Evolutionary conservation across 2,888 invertebrate species (phyloP).

Genomic region (Chorisops tibialis): DNA sequence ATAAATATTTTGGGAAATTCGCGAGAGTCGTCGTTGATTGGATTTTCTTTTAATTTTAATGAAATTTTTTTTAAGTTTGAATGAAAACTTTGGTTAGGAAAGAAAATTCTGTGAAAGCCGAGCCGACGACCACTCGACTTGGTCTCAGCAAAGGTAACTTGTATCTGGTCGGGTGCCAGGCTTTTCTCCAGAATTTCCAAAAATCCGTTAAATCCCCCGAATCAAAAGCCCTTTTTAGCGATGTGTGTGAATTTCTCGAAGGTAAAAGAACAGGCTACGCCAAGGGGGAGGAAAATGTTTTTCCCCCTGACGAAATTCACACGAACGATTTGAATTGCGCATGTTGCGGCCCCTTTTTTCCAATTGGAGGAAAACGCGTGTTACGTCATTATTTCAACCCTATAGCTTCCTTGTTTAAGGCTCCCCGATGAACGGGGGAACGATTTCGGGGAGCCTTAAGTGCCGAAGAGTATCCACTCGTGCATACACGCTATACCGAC

Average conservation of each 20-base stretch:
- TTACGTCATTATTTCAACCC: slow-evolving; percentile 30
- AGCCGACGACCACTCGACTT: slow-evolving; percentile 51
- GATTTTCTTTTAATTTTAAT: slow-evolving; percentile 8
- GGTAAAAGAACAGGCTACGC: not conserved
- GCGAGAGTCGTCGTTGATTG: not conserved
- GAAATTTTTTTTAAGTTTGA: slow-evolving; percentile 31
- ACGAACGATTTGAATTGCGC: slow-evolving; percentile 29
- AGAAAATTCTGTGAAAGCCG: slow-evolving; percentile 35
- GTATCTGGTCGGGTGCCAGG: slow-evolving; percentile 45
- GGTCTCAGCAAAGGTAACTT: slow-evolving; percentile 54
- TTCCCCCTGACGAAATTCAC: not conserved
- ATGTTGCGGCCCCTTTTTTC: slow-evolving; percentile 29
- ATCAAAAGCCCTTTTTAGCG: not conserved
- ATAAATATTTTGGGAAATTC: not conserved
- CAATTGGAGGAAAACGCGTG: slow-evolving; percentile 32
- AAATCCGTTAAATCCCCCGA: slow-evolving; percentile 9
- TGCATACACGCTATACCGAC: slow-evolving; percentile 1
- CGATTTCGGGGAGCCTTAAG: not conserved
- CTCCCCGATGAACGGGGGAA: not conserved
- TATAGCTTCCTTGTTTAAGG: not conserved
- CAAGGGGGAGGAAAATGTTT: slow-evolving; percentile 12
- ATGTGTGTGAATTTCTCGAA: slow-evolving; percentile 2
- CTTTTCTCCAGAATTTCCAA: slow-evolving; percentile 33
- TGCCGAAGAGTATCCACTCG: not conserved
- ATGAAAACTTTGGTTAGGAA: not conserved